These are phyloP conservation scores for Corythornis leucogaster DNA, from an alignment of 2,797 vertebrate genomes.

Conservation along the genomic window DNA sequence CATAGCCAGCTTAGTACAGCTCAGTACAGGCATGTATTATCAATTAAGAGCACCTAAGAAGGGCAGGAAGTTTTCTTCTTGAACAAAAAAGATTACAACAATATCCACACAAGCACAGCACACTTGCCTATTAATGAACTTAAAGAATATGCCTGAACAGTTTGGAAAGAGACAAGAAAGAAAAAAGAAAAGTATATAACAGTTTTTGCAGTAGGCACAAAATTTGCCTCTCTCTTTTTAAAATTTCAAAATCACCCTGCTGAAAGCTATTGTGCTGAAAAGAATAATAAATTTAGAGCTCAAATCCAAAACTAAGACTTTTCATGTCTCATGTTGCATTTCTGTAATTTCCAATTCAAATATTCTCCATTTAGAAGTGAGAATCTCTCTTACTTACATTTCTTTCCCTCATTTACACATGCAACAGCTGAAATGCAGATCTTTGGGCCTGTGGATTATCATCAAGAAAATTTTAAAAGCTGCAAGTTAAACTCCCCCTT, in stretches of 20 bases:
- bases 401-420: conserved; percentile 11
- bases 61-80: not conserved
- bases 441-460: not conserved
- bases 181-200: not conserved
- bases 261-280: not conserved
- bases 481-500: not conserved
- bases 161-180: not conserved
- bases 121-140: not conserved
- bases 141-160: not conserved
- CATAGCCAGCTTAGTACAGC: not conserved
- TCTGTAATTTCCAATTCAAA: conserved; percentile 40
- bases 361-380: conserved; percentile 7
- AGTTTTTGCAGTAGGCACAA: not conserved
- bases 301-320: not conserved
- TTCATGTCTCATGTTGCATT: not conserved
- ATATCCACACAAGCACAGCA: not conserved
- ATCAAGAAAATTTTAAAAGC: not conserved
- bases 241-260: not conserved
- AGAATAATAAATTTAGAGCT: not conserved
- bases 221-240: not conserved
- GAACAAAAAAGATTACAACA: not conserved
- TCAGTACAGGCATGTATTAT: not conserved
- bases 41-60: not conserved
- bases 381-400: not conserved
- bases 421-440: not conserved